Percentiles rank a stretch among this genome's conserved stretches.
phyloP scores from a whole-genome alignment of 2,113 vertebrate species.

The Proterorhinus semilunaris region DNA sequence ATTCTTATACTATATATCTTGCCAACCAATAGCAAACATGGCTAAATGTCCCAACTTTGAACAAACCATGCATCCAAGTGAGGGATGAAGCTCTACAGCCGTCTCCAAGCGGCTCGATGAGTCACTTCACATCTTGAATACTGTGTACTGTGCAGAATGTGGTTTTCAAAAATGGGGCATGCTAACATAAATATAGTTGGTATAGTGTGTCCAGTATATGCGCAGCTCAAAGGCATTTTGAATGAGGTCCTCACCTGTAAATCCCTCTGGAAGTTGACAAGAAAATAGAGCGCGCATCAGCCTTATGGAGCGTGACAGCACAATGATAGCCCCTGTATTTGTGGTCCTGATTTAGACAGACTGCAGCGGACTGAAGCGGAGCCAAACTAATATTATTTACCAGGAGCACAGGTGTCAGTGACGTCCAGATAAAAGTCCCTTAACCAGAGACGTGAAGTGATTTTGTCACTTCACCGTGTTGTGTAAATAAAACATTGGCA shows the following conservation, averaged over 20 bases:
- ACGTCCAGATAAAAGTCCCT: slow-evolving; percentile 5
- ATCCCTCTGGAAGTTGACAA: slow-evolving; percentile 31
- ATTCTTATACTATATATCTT: no score
- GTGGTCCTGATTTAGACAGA: slow-evolving; percentile 44
- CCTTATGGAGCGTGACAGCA: slow-evolving; percentile 45
- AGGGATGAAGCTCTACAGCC: no score
- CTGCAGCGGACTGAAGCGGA: slow-evolving; percentile 28
- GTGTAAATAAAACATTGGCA: neutral
- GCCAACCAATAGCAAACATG: no score
- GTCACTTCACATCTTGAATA: neutral
- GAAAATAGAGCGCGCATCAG: slow-evolving; percentile 44
- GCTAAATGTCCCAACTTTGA: no score
- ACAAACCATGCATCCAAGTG: no score
- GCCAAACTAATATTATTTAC: slow-evolving; percentile 19
- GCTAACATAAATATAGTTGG: slow-evolving; percentile 18
- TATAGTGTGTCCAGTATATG: slow-evolving; percentile 8
- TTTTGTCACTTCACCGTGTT: neutral
- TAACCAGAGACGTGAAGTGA: neutral
- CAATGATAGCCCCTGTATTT: slow-evolving; percentile 44
- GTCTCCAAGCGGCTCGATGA: no score
- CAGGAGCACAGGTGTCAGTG: neutral
- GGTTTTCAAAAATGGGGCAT: neutral
- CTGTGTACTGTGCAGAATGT: neutral
- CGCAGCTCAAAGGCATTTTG: slow-evolving; percentile 40
- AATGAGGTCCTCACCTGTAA: slow-evolving; percentile 51